phyloP scores from a whole-genome alignment of 2,797 vertebrate species.

The Gambusia yucatana region DNA sequence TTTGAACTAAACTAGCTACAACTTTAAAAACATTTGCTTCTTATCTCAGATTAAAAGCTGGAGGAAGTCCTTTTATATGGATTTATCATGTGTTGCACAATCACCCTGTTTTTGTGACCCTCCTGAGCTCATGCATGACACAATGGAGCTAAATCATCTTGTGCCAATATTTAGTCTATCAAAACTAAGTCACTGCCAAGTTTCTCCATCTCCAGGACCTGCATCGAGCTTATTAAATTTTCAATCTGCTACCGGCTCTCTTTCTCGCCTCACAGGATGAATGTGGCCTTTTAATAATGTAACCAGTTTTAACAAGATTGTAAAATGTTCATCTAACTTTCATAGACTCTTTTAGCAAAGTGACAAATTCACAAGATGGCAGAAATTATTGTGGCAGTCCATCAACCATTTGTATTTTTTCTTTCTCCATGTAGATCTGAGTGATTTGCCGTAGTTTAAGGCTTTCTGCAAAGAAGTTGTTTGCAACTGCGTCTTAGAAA shows the following conservation, averaged over 20 bases:
- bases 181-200: slow-evolving; percentile 72
- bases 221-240: slow-evolving; percentile 78
- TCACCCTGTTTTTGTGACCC: slow-evolving; percentile 57
- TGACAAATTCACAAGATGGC: slow-evolving; percentile 69
- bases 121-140: slow-evolving; percentile 52
- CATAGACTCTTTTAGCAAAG: slow-evolving; percentile 80
- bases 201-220: slow-evolving; percentile 65
- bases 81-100: slow-evolving; percentile 64
- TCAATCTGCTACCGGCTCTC: slow-evolving; percentile 68
- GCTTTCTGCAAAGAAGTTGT: slow-evolving; percentile 28
- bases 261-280: slow-evolving; percentile 71
- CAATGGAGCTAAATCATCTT: slow-evolving; percentile 61
- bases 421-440: slow-evolving; percentile 10
- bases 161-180: slow-evolving; percentile 58
- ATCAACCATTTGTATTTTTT: slow-evolving; percentile 20
- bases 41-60: slow-evolving; percentile 46
- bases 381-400: slow-evolving; percentile 52
- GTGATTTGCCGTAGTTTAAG: slow-evolving; percentile 44
- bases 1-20: slow-evolving; percentile 4
- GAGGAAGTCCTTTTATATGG: slow-evolving; percentile 56
- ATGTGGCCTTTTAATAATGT: slow-evolving; percentile 85
- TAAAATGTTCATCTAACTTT: slow-evolving; percentile 84
- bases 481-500: slow-evolving; percentile 45
- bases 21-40: slow-evolving; percentile 35
- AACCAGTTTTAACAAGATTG: slow-evolving; percentile 84